Base-by-base conservation (phyloP, 1,140 invertebrate genomes). In the Drosophila seguyi region DNA sequence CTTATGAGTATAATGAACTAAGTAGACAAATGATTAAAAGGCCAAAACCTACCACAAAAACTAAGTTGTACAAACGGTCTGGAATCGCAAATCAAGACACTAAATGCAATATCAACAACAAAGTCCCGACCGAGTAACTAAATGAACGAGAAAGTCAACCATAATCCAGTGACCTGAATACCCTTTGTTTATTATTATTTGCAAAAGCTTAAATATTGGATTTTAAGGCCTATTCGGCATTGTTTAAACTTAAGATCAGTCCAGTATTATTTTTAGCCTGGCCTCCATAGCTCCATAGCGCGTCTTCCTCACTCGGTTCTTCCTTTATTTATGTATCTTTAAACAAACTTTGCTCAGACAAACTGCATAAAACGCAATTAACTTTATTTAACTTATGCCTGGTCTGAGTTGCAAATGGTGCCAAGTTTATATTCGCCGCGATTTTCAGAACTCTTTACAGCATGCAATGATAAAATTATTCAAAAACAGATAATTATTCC, bases 321-420 rank as follows among this genome's bases (percentile, higher is more conserved):
- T 55, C 55, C 22, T 58, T 52, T 69, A 78, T 82, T 82, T 77
- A 82, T 68, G 74, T 25, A 57, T 82, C 41, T 82, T 74, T 73
- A 81, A 81, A 81, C 79, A 81, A 78, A 48, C 42, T 67, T 69
- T 74, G 11, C 41, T 10, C 27, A 53, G 53, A 57, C 47, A 55
- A 69, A 79, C 75, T 83, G 75, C 48, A 84, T 82, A 71, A 83
- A 83, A 79, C 75, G 81, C 60, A 83, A 83, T 83, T 83, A 83
- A 83, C 81, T 83, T 83, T 83, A 83, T 75, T 84, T 75, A 75
- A 79, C 80, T 76, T 75, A 45, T 74, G 62, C 47, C 38, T 53
- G 38, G 55, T 22, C 6, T 52, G 48, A 63, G 42, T 27, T 68
- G 62, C 55, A 55, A 82, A 75, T 69, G 76, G 75, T 83, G 80